These are phyloP conservation scores for Neodiprion fabricii DNA, from an alignment of 1,140 invertebrate species.

Conservation along the genomic window DNA sequence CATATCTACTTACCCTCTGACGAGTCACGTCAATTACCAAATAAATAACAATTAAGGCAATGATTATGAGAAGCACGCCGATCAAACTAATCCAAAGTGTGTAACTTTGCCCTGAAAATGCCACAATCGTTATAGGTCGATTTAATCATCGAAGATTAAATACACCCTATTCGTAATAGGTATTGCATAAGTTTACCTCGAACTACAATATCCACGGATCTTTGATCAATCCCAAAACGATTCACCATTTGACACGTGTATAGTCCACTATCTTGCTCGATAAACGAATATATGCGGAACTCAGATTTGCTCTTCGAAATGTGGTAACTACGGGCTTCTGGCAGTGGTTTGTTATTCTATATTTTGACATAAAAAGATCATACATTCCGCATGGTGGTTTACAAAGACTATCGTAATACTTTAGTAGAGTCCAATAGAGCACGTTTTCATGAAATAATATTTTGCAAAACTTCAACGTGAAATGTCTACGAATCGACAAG, in stretches of 20 bases:
- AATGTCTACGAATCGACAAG: constrained; percentile 10
- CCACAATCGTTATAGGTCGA: no score
- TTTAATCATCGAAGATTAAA: neutral
- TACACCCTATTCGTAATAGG: constrained; percentile 27
- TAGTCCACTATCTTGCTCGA: constrained; percentile 50
- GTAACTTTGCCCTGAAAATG: constrained; percentile 32
- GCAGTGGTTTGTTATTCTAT: constrained; percentile 37
- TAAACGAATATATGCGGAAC: constrained; percentile 51
- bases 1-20: constrained; percentile 63
- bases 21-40: constrained; percentile 64
- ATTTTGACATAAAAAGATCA: constrained; percentile 31
- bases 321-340: constrained; percentile 41
- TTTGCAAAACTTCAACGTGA: constrained; percentile 16
- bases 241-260: constrained; percentile 53
- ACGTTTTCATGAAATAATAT: constrained; percentile 5
- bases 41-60: constrained; percentile 57
- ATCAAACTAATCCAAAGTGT: constrained; percentile 52
- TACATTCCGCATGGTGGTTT: constrained; percentile 28
- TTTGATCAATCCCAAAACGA: constrained; percentile 43
- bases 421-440: constrained; percentile 14
- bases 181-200: constrained; percentile 51
- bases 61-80: constrained; percentile 60
- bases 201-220: constrained; percentile 51
- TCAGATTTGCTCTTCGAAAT: constrained; percentile 42
- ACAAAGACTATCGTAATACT: constrained; percentile 25